A percentile compares a stretch with the other conserved stretches of the same genome.
phyloP scores from a whole-genome alignment of 2,113 vertebrate genomes.

The Syngnathus scovelli region DNA sequence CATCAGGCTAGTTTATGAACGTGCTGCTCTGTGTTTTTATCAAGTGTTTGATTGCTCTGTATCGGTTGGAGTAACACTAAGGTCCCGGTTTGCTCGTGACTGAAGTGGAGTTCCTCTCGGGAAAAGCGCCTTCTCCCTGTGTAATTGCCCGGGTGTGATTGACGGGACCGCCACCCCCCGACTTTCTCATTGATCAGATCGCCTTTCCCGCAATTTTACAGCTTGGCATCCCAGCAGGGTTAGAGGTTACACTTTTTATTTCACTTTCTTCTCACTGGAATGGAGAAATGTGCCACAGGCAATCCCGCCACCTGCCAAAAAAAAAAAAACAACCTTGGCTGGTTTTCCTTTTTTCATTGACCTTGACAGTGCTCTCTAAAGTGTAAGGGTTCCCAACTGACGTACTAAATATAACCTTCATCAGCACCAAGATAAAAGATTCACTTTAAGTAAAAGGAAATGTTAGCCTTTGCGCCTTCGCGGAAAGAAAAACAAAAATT shows the following conservation, averaged over 20 bases:
- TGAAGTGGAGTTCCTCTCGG: slow-evolving; percentile 5
- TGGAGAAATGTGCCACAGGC: slow-evolving; percentile 1
- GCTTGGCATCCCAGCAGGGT: not conserved
- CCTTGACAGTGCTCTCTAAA: not conserved
- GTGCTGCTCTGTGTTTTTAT: not conserved
- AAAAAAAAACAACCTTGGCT: not conserved
- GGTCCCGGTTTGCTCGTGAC: too few relatives aligned
- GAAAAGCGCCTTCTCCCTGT: slow-evolving; percentile 16
- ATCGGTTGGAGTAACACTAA: not conserved
- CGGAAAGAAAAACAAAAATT: too few relatives aligned
- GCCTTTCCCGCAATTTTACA: not conserved
- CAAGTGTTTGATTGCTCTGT: not conserved
- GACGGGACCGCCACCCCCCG: slow-evolving; percentile 13
- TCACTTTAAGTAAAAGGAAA: not conserved
- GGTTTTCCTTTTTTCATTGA: not conserved
- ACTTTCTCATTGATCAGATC: slow-evolving; percentile 11
- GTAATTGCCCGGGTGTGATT: slow-evolving; percentile 32
- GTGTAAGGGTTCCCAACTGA: not conserved
- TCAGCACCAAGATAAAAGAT: not conserved
- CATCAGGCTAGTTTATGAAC: slow-evolving; percentile 1
- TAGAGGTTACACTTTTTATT: not conserved
- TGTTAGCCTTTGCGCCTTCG: too few relatives aligned
- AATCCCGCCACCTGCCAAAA: not conserved
- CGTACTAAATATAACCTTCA: not conserved
- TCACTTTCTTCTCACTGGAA: not conserved